Percentiles rank a stretch among this genome's conserved stretches.
phyloP scores from a whole-genome alignment of 2,888 invertebrate genomes.

The Cataglyphis altisquamis region DNA sequence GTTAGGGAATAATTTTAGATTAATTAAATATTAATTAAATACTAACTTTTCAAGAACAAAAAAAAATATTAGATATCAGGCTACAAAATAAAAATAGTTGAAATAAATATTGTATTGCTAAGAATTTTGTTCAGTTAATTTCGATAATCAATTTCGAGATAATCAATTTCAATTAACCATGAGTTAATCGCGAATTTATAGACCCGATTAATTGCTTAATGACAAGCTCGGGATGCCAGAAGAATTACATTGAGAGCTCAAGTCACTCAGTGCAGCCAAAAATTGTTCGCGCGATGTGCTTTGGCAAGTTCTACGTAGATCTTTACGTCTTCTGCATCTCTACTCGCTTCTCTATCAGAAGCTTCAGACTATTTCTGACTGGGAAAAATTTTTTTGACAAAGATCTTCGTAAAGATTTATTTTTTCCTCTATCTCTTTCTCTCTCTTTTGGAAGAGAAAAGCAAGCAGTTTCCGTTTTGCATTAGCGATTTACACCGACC shows the following conservation, averaged over 20 bases:
- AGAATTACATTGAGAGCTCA: slow-evolving; percentile 19
- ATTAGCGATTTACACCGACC: not conserved
- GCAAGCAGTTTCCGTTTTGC: not conserved
- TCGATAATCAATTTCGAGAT: not conserved
- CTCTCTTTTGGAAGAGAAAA: not conserved
- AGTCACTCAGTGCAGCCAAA: slow-evolving; percentile 12
- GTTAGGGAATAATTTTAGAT: not conserved
- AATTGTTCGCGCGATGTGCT: slow-evolving; percentile 16
- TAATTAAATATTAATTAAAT: not conserved
- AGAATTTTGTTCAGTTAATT: not conserved
- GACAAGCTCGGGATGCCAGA: not conserved
- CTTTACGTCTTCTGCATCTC: slow-evolving; percentile 17
- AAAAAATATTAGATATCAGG: not conserved
- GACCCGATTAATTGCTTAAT: not conserved
- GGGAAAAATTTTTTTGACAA: slow-evolving; percentile 5
- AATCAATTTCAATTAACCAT: not conserved
- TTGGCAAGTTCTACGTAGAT: slow-evolving; percentile 44
- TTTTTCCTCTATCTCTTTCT: not conserved
- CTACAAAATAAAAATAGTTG: not conserved
- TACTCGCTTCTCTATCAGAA: slow-evolving; percentile 26
- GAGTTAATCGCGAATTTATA: not conserved
- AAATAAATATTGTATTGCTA: not conserved
- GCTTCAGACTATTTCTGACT: slow-evolving; percentile 45
- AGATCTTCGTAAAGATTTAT: slow-evolving; percentile 9
- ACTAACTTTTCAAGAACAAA: not conserved